Evolutionary conservation across 2,113 vertebrate genomes (phyloP).

Genomic region (Ochotona princeps): DNA sequence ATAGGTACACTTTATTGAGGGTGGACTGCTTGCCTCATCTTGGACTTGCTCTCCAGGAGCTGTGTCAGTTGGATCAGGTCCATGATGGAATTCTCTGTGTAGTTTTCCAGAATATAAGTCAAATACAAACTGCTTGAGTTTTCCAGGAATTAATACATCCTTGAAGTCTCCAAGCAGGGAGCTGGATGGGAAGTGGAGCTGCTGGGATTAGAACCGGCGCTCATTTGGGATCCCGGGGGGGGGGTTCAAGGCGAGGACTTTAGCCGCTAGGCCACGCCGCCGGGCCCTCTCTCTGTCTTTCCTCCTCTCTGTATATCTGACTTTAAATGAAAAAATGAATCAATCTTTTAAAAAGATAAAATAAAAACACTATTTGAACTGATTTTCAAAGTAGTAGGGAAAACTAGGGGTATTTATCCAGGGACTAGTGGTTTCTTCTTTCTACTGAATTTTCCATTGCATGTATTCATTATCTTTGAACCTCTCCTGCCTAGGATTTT

Average conservation of each 20-base stretch:
- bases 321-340: too few relatives aligned
- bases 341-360: too few relatives aligned
- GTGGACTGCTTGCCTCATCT: too few relatives aligned
- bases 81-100: constrained; percentile 98
- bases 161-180: too few relatives aligned
- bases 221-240: too few relatives aligned
- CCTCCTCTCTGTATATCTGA: too few relatives aligned
- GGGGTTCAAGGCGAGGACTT: too few relatives aligned
- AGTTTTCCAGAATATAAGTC: constrained; percentile 98
- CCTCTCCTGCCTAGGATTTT: constrained; percentile 2
- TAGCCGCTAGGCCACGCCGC: too few relatives aligned
- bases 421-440: background rate
- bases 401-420: constrained; percentile 2
- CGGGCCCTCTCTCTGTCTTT: too few relatives aligned
- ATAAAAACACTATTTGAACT: background rate
- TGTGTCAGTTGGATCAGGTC: constrained; percentile 96
- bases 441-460: background rate
- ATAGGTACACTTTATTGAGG: too few relatives aligned
- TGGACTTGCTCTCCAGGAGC: constrained; percentile 91
- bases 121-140: constrained; percentile 96
- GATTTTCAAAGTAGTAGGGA: constrained; percentile 4
- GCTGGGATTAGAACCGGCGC: too few relatives aligned
- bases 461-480: background rate
- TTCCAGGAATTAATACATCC: constrained; percentile 93
- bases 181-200: too few relatives aligned